These are phyloP conservation scores for Lycaena phlaeas DNA, from an alignment of 2,888 invertebrate species.

Conservation along the genomic window DNA sequence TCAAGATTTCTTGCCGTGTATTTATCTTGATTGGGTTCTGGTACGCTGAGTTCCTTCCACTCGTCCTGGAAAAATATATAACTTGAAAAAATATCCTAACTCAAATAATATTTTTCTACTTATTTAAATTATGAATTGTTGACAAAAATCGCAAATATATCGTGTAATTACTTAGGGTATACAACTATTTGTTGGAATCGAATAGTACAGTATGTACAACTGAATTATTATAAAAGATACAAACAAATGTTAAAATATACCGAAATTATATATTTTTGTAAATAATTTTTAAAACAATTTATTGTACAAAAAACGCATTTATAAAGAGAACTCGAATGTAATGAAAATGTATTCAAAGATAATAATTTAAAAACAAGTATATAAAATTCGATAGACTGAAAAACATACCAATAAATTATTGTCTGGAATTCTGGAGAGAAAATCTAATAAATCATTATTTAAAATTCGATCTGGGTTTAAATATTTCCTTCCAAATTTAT, in stretches of 20 bases:
- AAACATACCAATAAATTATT: conserved; percentile 52
- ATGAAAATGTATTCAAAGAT: neutral
- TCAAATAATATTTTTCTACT: no score
- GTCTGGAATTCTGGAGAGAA: conserved; percentile 54
- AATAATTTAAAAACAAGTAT: neutral
- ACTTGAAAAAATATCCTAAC: neutral
- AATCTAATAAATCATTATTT: conserved; percentile 58
- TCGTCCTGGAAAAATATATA: conserved; percentile 39
- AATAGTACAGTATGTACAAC: no score
- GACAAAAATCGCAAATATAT: no score
- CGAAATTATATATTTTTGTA: no score
- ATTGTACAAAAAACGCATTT: neutral
- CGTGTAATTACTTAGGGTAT: no score
- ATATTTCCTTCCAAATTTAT: conserved; percentile 52
- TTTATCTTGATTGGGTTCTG: conserved; percentile 36
- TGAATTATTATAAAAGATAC: no score
- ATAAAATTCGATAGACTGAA: no score
- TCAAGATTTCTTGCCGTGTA: conserved; percentile 15
- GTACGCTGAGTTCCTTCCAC: conserved; percentile 56
- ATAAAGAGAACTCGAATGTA: conserved; percentile 2
- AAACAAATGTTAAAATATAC: no score
- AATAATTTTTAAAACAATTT: neutral
- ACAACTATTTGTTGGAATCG: no score
- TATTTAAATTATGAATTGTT: no score
- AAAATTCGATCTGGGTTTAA: conserved; percentile 42